Conservation (phyloP, 2,113 vertebrate species). For the Collichthys lucidus region DNA sequence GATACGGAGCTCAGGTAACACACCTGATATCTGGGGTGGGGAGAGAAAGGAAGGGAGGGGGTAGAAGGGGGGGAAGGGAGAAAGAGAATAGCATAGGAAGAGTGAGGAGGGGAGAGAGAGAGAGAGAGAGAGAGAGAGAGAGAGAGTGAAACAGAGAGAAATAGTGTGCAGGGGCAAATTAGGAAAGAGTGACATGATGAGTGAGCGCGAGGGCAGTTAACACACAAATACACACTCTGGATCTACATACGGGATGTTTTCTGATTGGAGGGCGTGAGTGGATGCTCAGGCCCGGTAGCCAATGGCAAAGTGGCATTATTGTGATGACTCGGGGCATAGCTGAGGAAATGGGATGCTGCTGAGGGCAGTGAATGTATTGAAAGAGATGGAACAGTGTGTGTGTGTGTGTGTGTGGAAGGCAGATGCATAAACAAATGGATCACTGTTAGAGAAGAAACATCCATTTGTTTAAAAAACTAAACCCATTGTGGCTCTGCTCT, state of each 20-base stretch:
- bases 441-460: slow-evolving; percentile 74
- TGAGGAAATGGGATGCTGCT: slow-evolving; percentile 49
- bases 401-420: slow-evolving; percentile 27
- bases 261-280: slow-evolving; percentile 14
- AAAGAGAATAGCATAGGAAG: slow-evolving; percentile 11
- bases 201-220: slow-evolving; percentile 18
- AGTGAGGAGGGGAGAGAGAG: background rate
- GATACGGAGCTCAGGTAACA: slow-evolving; percentile 79
- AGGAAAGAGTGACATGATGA: slow-evolving; percentile 13
- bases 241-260: background rate
- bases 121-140: slow-evolving; percentile 20
- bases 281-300: slow-evolving; percentile 20
- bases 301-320: slow-evolving; percentile 37
- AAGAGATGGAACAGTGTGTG: slow-evolving; percentile 34
- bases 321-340: slow-evolving; percentile 71
- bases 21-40: slow-evolving; percentile 74
- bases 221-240: slow-evolving; percentile 1
- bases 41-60: background rate
- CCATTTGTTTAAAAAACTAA: slow-evolving; percentile 59
- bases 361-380: slow-evolving; percentile 40
- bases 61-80: background rate
- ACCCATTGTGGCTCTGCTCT: slow-evolving; percentile 47
- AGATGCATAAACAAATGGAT: slow-evolving; percentile 63
- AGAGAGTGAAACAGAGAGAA: slow-evolving; percentile 60
- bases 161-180: slow-evolving; percentile 14